Conservation (phyloP, 1,140 invertebrate species). For the Tetramorium parvispinum region DNA sequence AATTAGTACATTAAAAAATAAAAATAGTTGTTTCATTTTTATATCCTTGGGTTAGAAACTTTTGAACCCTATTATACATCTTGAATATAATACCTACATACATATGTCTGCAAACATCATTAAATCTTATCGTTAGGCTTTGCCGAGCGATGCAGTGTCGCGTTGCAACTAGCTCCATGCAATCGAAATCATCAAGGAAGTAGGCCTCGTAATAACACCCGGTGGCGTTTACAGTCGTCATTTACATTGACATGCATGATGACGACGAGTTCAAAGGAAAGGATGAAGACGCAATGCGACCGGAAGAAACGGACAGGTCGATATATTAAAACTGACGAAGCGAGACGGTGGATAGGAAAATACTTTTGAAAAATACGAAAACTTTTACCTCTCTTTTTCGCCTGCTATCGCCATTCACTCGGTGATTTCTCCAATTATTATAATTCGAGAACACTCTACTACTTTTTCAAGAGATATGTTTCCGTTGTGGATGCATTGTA, state of each 20-base stretch:
- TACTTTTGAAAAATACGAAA: not conserved
- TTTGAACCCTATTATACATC: no score
- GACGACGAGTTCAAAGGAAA: conserved; percentile 33
- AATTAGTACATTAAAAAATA: not conserved
- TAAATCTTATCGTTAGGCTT: not conserved
- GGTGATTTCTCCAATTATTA: not conserved
- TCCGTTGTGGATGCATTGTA: not conserved
- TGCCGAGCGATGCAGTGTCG: not conserved
- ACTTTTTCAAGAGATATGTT: not conserved
- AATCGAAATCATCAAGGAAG: conserved; percentile 31
- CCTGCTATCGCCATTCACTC: not conserved
- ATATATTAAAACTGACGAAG: conserved; percentile 38
- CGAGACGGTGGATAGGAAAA: not conserved
- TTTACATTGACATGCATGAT: conserved; percentile 11
- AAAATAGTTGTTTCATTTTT: not conserved
- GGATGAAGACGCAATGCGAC: conserved; percentile 10
- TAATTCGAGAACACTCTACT: not conserved
- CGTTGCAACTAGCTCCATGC: not conserved
- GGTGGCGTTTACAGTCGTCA: conserved; percentile 11
- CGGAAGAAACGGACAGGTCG: conserved; percentile 3
- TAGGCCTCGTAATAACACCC: conserved; percentile 45
- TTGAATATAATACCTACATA: no score
- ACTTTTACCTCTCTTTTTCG: not conserved
- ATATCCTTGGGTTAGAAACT: no score
- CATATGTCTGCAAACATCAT: not conserved